phyloP scores from a whole-genome alignment of 2,797 vertebrate genomes.

The Harpagifer antarcticus region DNA sequence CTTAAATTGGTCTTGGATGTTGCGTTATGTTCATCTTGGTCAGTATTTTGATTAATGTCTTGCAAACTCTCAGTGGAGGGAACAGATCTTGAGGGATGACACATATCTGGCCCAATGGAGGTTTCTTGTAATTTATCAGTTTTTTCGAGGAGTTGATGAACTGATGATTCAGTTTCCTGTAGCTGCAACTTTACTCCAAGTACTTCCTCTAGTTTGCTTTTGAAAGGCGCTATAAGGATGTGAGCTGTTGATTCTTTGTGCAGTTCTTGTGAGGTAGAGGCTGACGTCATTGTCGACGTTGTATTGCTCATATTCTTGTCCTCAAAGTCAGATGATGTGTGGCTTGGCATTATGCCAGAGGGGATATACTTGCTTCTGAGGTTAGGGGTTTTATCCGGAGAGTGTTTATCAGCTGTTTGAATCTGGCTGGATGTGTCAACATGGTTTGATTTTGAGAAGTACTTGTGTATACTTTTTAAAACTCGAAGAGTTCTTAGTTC shows the following conservation, averaged over 20 bases:
- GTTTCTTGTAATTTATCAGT: constrained; percentile 14
- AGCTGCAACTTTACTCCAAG: constrained; percentile 26
- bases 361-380: constrained; percentile 9
- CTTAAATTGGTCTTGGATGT: constrained; percentile 30
- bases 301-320: constrained; percentile 18
- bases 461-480: constrained; percentile 47
- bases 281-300: neutral
- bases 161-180: constrained; percentile 13
- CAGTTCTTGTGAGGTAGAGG: constrained; percentile 26
- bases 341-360: neutral
- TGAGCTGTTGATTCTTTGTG: constrained; percentile 24
- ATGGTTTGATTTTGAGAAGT: constrained; percentile 30
- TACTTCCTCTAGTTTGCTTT: constrained; percentile 40
- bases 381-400: constrained; percentile 14
- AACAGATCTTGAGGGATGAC: neutral
- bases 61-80: constrained; percentile 20
- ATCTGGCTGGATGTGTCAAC: constrained; percentile 12
- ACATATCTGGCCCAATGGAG: constrained; percentile 3
- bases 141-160: constrained; percentile 27
- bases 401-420: constrained; percentile 13
- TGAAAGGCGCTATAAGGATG: constrained; percentile 28
- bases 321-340: constrained; percentile 13
- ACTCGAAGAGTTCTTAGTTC: constrained; percentile 59
- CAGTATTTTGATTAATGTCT: constrained; percentile 17
- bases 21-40: constrained; percentile 18